Base-by-base conservation (phyloP, 2,113 vertebrate genomes). In the Albula goreensis region DNA sequence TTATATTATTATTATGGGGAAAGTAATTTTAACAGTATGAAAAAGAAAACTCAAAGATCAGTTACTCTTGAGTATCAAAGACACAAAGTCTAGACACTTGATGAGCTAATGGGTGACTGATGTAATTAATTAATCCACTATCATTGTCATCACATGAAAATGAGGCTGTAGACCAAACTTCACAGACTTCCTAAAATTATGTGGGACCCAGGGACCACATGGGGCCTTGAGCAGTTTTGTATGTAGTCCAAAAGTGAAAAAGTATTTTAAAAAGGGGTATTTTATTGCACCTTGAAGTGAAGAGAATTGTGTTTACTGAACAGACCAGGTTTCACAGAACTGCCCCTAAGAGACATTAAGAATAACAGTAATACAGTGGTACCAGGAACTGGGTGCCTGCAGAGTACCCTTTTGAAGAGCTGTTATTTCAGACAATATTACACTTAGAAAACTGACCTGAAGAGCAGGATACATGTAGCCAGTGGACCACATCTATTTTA, bases 391-490 rank as follows among this genome's bases (percentile, higher is more conserved):
- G 5, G 31, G 70, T 31, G 70, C 22, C 70, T 74, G 25, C 70
- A 74, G n/a, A 74, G n/a, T 7, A 74, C 2, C 4, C 70, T 22
- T 74, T 74, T 74, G 53, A 74, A 74, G 70, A 74, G 70, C 70
- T 74, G 70, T 74, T 74, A 74, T 74, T 74, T 74, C 31, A 25
- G 70, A 74, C 22, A 74, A 74, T 74, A 74, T 74, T 74, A 22
- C 70, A 31, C 70, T 74, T 22, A 25, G 70, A 31, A 74, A 74
- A 74, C n/a, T 74, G 70, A 74, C 70, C 70, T 74, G 22, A 22
- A 25, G 70, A 74, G 7, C 70, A 74, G 70, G 70, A 74, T 74
- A 9, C 70, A 25, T 74, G 6, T n/a, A 25, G 70, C 70, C n/a
- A 31, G 70, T n/a, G 31, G 70, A 6, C 70, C 31, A n/a, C 8